These are phyloP conservation scores for Antechinus stuartii DNA, from an alignment of 2,113 vertebrate genomes.

Conservation along the genomic window DNA sequence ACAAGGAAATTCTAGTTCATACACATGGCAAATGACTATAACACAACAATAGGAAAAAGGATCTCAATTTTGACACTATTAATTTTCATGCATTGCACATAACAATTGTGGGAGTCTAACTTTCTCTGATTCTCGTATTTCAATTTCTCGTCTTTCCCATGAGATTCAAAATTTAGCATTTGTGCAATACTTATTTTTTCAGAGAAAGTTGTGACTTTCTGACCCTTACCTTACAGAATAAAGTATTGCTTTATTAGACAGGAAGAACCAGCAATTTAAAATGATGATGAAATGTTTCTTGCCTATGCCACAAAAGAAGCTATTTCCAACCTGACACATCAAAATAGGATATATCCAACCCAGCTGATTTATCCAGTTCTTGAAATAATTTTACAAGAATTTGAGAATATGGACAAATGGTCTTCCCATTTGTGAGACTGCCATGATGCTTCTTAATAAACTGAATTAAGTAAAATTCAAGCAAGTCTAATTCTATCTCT, in stretches of 20 bases:
- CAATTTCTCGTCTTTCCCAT: background rate
- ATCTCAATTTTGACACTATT: background rate
- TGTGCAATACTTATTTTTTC: background rate
- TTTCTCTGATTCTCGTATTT: constrained; percentile 36
- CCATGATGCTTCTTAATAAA: background rate
- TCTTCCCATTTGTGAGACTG: background rate
- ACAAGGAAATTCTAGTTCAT: background rate
- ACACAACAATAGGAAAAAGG: background rate
- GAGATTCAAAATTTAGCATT: background rate
- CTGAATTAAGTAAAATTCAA: background rate
- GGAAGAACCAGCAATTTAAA: background rate
- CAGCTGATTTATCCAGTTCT: background rate
- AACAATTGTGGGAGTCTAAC: background rate
- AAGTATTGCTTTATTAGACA: background rate
- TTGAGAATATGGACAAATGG: background rate
- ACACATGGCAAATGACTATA: background rate
- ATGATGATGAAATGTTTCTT: constrained; percentile 26
- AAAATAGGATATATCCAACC: background rate
- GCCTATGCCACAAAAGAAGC: background rate
- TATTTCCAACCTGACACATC: background rate
- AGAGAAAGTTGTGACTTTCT: background rate
- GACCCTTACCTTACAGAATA: background rate
- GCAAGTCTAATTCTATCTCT: constrained; percentile 10
- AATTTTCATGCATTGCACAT: background rate
- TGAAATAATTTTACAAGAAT: background rate